Evolutionary conservation across 2,797 vertebrate species (phyloP), one percentile per base, ranked within the genome.

Genomic region (Falco novaeseelandiae): DNA sequence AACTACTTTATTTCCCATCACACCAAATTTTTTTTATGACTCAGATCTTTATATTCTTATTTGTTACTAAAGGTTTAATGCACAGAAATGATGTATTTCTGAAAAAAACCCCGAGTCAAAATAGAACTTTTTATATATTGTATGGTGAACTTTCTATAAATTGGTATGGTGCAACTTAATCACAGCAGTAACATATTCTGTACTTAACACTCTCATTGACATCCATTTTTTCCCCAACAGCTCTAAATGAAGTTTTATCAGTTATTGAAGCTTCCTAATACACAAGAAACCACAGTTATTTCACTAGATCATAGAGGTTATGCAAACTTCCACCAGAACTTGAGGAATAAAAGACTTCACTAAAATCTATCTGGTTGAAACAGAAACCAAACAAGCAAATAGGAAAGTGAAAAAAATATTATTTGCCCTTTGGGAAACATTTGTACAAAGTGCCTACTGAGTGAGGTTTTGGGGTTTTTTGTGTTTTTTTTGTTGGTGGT

Each of bases 401-500:
- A 72, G 19, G 42, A 29, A 82, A 89, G 25, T 27, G 29, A 65
- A 19, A 79, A 85, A 89, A 91, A 70, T 65, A 72, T 32, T 74
- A 52, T 54, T 29, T 83, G 13, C 23, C 51, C 32, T 91, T 93
- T 93, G 82, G 83, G 55, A 87, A 74, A 71, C 6, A 62, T 27
- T 81, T 57, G 12, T 25, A 63, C 30, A 48, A 82, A 61, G 9
- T 44, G 12, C 20, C 32, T 63, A 1, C 0, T 55, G 58, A 88
- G 7, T 29, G 16, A 76, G 14, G 16, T 14, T 3, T 48, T 78
- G 17, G 16, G 15, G 2, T 48, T 78, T 25, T 51, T 81, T 46
- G 15, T 40, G 51, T 7, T 3, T 0, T 0, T 10, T 48, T 40
- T 69, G 8, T 1, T 30, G 15, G 0, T 40, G 38, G 12, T 12